A percentile compares a stretch with the other conserved stretches of the same genome.
phyloP scores from a whole-genome alignment of 1,140 invertebrate species.

The Aphis craccivora region DNA sequence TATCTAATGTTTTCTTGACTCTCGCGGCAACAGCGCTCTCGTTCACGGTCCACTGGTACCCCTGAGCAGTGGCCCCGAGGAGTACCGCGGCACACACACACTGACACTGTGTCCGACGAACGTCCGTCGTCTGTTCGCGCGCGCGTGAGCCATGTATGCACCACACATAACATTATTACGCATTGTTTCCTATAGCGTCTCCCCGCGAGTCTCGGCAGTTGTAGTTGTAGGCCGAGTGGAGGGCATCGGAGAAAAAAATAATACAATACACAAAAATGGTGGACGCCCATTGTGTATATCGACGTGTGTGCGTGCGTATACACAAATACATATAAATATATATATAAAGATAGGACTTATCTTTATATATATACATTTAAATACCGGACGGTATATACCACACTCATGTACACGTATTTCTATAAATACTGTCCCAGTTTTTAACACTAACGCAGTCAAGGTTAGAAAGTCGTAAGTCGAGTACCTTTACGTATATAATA shows the following conservation, averaged over 20 bases:
- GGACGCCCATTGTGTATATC: background rate
- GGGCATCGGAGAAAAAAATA: background rate
- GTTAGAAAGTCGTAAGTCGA: constrained; percentile 49
- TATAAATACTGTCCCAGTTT: constrained; percentile 38
- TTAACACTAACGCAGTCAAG: constrained; percentile 30
- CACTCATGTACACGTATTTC: background rate
- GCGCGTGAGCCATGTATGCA: background rate
- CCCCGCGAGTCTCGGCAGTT: background rate
- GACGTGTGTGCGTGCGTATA: background rate
- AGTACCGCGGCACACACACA: background rate
- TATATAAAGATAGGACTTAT: background rate
- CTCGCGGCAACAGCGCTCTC: background rate
- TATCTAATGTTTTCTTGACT: background rate
- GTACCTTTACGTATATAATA: background rate
- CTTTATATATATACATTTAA: background rate
- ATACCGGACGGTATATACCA: background rate
- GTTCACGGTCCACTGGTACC: constrained; percentile 11
- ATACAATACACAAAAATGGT: constrained; percentile 3
- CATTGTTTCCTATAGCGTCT: background rate
- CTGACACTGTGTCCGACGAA: background rate
- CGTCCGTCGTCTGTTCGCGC: background rate
- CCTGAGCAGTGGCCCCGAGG: background rate
- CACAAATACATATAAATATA: background rate
- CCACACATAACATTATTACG: background rate
- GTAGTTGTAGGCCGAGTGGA: background rate